Conservation (phyloP, 2,113 vertebrate genomes). For the Myotis brandtii region DNA sequence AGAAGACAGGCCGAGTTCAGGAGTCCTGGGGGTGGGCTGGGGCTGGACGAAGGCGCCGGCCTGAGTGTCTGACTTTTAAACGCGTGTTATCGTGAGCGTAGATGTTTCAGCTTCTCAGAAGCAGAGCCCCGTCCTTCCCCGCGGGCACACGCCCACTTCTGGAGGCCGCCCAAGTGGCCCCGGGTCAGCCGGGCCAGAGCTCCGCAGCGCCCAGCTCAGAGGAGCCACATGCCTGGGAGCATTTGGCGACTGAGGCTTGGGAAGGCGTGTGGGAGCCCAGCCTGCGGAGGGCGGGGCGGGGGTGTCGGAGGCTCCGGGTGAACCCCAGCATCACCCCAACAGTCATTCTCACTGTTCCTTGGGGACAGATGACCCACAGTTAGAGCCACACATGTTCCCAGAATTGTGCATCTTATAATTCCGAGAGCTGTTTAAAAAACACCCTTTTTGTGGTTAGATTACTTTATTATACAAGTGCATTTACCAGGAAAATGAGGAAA, state of each 20-base stretch:
- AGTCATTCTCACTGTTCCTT: not conserved
- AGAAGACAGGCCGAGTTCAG: no score
- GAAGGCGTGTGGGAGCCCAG: fast-evolving
- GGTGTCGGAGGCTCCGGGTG: no score
- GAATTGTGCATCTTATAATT: no score
- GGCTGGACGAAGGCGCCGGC: not conserved
- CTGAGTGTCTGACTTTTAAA: not conserved
- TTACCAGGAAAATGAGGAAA: not conserved
- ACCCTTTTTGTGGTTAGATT: not conserved
- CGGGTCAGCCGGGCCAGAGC: no score
- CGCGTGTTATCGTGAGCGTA: fast-evolving
- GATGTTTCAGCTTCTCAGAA: not conserved
- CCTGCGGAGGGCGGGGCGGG: not conserved
- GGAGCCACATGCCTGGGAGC: not conserved
- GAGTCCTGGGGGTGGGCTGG: not conserved
- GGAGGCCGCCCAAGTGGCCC: not conserved
- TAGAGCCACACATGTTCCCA: not conserved
- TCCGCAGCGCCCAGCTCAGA: not conserved
- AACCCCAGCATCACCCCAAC: not conserved
- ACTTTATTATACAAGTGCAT: not conserved
- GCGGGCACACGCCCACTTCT: not conserved
- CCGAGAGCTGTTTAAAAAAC: not conserved
- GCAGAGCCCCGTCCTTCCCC: not conserved
- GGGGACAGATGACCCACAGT: no score
- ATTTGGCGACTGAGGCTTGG: not conserved